phyloP scores from a whole-genome alignment of 2,888 invertebrate genomes.

The Cephus runcator region DNA sequence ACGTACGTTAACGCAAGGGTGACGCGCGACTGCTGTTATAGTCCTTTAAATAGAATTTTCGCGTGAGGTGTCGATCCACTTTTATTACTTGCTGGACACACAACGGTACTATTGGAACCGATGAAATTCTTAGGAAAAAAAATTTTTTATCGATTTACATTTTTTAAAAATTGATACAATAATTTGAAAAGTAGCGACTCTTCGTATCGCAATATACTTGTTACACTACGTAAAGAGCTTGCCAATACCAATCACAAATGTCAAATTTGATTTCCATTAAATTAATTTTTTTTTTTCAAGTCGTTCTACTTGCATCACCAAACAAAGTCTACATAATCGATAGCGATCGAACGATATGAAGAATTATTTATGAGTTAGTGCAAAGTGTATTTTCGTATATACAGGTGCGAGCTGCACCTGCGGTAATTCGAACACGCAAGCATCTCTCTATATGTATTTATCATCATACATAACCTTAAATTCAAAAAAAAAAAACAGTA shows the following conservation, averaged over 20 bases:
- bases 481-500: too few relatives aligned
- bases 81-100: not conserved
- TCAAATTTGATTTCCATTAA: too few relatives aligned
- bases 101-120: not conserved
- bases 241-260: too few relatives aligned
- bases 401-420: not conserved
- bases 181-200: not conserved
- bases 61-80: not conserved
- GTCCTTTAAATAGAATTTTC: not conserved
- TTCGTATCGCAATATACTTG: too few relatives aligned
- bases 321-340: not conserved
- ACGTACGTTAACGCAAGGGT: not conserved
- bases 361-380: not conserved
- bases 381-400: not conserved
- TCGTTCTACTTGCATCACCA: too few relatives aligned
- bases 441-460: too few relatives aligned
- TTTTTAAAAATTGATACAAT: not conserved
- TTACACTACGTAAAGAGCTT: too few relatives aligned
- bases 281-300: too few relatives aligned
- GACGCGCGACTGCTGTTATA: not conserved
- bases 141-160: not conserved
- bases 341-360: not conserved
- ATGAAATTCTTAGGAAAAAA: too few relatives aligned
- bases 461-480: too few relatives aligned
- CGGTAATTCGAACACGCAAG: not conserved